A percentile compares a stretch with the other conserved stretches of the same genome.
Evolutionary conservation across 2,888 invertebrate species (phyloP).

Genomic region (Mimachlamys varia): DNA sequence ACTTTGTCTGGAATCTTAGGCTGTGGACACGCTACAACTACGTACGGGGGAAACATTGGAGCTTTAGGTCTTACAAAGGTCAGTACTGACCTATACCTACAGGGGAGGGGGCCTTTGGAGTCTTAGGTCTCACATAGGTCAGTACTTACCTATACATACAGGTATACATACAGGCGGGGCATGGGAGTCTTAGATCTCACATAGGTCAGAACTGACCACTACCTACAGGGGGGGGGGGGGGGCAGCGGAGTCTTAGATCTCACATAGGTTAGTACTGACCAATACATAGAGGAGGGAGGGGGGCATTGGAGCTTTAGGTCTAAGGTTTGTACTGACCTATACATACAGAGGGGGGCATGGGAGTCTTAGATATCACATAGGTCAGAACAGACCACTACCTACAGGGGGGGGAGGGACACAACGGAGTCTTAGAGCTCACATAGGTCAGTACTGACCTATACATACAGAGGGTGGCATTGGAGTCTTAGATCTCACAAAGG

Average conservation of each 20-base stretch:
- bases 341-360: slow-evolving; percentile 95
- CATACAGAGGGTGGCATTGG: slow-evolving; percentile 95
- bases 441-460: slow-evolving; percentile 88
- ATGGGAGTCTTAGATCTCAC: too few relatives aligned
- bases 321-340: too few relatives aligned
- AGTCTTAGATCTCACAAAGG: slow-evolving; percentile 93
- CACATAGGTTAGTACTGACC: too few relatives aligned
- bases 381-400: slow-evolving; percentile 80
- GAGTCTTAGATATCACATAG: slow-evolving; percentile 93
- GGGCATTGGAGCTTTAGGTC: too few relatives aligned
- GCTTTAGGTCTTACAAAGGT: slow-evolving; percentile 94
- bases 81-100: background rate
- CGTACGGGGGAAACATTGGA: slow-evolving; percentile 94
- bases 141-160: too few relatives aligned
- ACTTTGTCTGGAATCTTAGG: slow-evolving; percentile 92
- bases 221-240: too few relatives aligned
- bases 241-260: too few relatives aligned
- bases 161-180: too few relatives aligned
- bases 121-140: slow-evolving; percentile 91
- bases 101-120: too few relatives aligned
- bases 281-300: too few relatives aligned
- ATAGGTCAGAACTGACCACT: too few relatives aligned
- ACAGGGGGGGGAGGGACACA: too few relatives aligned
- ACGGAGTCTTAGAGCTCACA: slow-evolving; percentile 87
- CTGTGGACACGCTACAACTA: slow-evolving; percentile 93